Conservation (phyloP, 92 coral and sea anemone species). For the Galaxea fascicularis region DNA sequence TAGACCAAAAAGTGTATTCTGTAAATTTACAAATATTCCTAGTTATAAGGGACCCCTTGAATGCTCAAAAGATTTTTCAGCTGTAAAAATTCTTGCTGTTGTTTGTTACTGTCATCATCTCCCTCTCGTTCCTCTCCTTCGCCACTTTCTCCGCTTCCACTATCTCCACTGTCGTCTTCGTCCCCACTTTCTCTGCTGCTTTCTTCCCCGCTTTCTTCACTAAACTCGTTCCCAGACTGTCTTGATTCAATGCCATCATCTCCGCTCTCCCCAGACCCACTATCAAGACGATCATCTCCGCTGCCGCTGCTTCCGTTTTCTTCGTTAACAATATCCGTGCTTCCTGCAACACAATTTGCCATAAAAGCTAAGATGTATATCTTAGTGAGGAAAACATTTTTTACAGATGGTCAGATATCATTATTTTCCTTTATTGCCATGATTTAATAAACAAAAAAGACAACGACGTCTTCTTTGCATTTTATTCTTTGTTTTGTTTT, state of each 20-base stretch:
- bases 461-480: too few relatives aligned
- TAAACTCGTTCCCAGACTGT: slow-evolving; percentile 11
- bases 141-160: slow-evolving; percentile 16
- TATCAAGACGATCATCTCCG: not conserved
- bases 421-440: too few relatives aligned
- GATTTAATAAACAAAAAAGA: too few relatives aligned
- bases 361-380: not conserved
- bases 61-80: not conserved
- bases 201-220: slow-evolving; percentile 25
- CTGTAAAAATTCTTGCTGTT: not conserved
- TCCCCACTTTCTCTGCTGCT: slow-evolving; percentile 16
- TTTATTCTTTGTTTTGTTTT: too few relatives aligned
- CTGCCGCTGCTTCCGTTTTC: slow-evolving; percentile 7
- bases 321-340: not conserved
- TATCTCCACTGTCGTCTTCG: slow-evolving; percentile 1
- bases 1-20: not conserved
- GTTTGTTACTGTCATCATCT: not conserved
- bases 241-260: not conserved
- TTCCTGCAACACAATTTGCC: not conserved
- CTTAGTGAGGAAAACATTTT: too few relatives aligned
- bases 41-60: not conserved
- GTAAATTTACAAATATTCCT: not conserved
- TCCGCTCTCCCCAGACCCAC: slow-evolving; percentile 39
- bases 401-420: too few relatives aligned
- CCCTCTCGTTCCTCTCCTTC: not conserved